A percentile compares a stretch with the other conserved stretches of the same genome.
phyloP scores from a whole-genome alignment of 2,113 vertebrate species.

The Xiphophorus hellerii region DNA sequence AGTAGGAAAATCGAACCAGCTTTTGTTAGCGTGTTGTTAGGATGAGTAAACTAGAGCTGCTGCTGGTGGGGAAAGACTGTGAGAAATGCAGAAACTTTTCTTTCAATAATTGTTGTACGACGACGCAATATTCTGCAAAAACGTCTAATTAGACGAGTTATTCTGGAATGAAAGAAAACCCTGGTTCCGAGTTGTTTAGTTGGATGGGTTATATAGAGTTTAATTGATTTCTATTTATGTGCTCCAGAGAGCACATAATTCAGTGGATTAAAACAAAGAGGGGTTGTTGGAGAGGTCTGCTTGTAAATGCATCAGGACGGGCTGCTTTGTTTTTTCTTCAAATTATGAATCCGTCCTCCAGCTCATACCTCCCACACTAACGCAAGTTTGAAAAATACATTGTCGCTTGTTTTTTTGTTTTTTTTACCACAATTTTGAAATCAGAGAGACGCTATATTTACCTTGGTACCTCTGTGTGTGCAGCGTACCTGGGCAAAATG shows the following conservation, averaged over 20 bases:
- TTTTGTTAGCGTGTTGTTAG: neutral
- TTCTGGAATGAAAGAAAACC: constrained; percentile 4
- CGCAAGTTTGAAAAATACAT: constrained; percentile 32
- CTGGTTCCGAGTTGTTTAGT: constrained; percentile 32
- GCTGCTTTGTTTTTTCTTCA: constrained; percentile 52
- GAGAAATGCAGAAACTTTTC: neutral
- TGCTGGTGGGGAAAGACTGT: neutral
- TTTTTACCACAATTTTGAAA: constrained; percentile 27
- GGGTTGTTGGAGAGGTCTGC: constrained; percentile 50
- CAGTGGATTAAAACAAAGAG: constrained; percentile 51
- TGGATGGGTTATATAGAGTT: constrained; percentile 55
- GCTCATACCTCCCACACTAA: constrained; percentile 39
- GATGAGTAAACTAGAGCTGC: neutral
- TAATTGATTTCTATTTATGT: constrained; percentile 60
- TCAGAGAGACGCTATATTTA: neutral
- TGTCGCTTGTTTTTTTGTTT: constrained; percentile 1
- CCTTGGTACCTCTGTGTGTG: neutral
- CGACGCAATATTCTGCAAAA: constrained; percentile 4
- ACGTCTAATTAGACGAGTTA: constrained; percentile 8
- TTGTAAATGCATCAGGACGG: constrained; percentile 48
- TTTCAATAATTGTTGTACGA: neutral
- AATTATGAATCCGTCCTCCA: constrained; percentile 49
- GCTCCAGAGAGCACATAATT: constrained; percentile 46
- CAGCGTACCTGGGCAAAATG: neutral
- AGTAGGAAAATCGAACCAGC: too few relatives aligned